A percentile compares a stretch with the other conserved stretches of the same genome.
These are phyloP conservation scores for Ormyrus thymus DNA, from an alignment of 2,888 invertebrate species.

Conservation along the genomic window DNA sequence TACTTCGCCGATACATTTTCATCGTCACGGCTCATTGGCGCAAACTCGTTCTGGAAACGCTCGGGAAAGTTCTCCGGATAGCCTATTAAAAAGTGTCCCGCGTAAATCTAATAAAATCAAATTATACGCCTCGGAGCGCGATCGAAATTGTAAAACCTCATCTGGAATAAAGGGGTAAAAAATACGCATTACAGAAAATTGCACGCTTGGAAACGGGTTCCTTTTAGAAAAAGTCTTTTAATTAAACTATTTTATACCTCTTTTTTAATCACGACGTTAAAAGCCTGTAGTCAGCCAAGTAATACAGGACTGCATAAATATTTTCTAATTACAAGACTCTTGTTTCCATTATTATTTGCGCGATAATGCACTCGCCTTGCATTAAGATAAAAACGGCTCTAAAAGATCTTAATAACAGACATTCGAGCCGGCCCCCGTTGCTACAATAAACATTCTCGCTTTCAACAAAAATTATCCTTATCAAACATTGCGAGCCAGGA, in stretches of 20 bases:
- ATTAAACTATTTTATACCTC: constrained; percentile 31
- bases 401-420: too few relatives aligned
- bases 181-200: constrained; percentile 9
- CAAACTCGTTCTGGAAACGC: constrained; percentile 44
- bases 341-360: too few relatives aligned
- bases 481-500: too few relatives aligned
- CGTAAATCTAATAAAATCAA: constrained; percentile 50
- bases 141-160: constrained; percentile 11
- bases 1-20: constrained; percentile 17
- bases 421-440: too few relatives aligned
- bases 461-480: too few relatives aligned
- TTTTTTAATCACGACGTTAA: background rate
- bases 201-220: constrained; percentile 22
- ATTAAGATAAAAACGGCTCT: too few relatives aligned
- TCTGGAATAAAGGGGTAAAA: background rate
- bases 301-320: too few relatives aligned
- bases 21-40: constrained; percentile 46
- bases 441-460: too few relatives aligned
- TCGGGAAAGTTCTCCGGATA: constrained; percentile 5
- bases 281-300: too few relatives aligned
- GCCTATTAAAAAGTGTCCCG: constrained; percentile 28
- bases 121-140: constrained; percentile 31
- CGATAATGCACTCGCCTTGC: too few relatives aligned
- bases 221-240: constrained; percentile 1
- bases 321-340: too few relatives aligned